Evolutionary conservation across 92 coral and sea anemone genomes (phyloP), one percentile per base, ranked within the genome.

Genomic region (Siderastrea siderea): DNA sequence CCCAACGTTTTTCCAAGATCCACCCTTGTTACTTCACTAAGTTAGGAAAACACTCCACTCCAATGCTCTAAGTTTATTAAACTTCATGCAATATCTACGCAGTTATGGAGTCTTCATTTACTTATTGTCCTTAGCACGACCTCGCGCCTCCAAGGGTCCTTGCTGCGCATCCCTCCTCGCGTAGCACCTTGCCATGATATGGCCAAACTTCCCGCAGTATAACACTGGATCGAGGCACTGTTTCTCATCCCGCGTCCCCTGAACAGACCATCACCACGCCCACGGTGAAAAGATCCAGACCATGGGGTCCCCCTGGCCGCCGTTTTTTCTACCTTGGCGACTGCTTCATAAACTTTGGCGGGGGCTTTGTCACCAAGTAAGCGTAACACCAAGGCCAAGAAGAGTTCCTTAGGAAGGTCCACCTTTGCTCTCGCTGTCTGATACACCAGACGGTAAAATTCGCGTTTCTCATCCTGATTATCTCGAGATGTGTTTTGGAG

Each of bases 401-500:
- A 91, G 10, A 61, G 91, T n/a, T 81, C 84, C 48, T 58, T 63
- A 4, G 91, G 91, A 44, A 79, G 83, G 63, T 78, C 90, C 53
- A 57, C 63, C 44, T 87, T 73, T 3, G 54, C 71, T 67, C 87
- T 82, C 16, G 79, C 51, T 53, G 91, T 91, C 60, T 86, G 82
- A 57, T 68, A 85, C 55, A 82, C 90, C 63, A 90, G 51, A 44
- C 90, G 81, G 75, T 77, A 58, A 46, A 84, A 90, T 38, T 68
- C 43, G 8, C 74, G 48, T 71, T 85, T 90, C 55, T 84, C 93
- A 62, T 77, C 62, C 72, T 80, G 79, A n/a, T 68, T 76, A n/a
- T 90, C 90, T 47, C 82, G 72, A 8, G 90, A 65, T 1, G 84
- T 73, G 13, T 91, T 91, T 44, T 86, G 88, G 10, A 86, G 78